phyloP scores from a whole-genome alignment of 2,888 invertebrate species.

The Phyto melanocephala region DNA sequence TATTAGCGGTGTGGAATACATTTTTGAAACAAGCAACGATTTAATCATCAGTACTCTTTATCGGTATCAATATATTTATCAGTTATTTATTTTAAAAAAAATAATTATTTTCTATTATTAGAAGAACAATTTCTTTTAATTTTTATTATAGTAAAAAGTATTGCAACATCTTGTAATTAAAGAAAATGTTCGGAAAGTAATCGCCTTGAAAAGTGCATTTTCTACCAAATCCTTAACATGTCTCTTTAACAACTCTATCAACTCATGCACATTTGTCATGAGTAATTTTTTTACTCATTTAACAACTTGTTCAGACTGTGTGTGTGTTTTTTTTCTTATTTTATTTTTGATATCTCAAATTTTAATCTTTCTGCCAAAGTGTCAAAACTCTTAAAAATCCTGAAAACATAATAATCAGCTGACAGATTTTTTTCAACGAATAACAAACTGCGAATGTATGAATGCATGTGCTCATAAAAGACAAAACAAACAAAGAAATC shows the following conservation, averaged over 20 bases:
- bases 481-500: constrained; percentile 33
- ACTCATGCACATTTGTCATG: background rate
- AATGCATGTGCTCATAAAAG: background rate
- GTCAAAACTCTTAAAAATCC: constrained; percentile 55
- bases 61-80: too few species aligned
- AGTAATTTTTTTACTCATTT: background rate
- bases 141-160: too few species aligned
- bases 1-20: too few species aligned
- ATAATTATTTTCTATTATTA: too few species aligned
- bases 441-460: background rate
- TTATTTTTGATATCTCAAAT: constrained; percentile 48
- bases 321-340: background rate
- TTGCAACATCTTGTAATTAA: too few species aligned
- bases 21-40: too few species aligned
- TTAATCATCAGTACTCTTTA: too few species aligned
- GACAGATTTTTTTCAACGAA: constrained; percentile 43
- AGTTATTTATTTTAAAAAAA: too few species aligned
- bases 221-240: background rate
- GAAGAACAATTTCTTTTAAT: too few species aligned
- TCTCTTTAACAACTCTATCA: background rate
- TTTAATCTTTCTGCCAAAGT: constrained; percentile 56
- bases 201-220: background rate
- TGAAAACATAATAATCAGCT: constrained; percentile 49
- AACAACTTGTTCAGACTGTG: background rate
- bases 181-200: too few species aligned